A percentile compares a stretch with the other conserved stretches of the same genome.
Evolutionary conservation across 2,888 invertebrate species (phyloP).

Genomic region (Chrysolina haemoptera): DNA sequence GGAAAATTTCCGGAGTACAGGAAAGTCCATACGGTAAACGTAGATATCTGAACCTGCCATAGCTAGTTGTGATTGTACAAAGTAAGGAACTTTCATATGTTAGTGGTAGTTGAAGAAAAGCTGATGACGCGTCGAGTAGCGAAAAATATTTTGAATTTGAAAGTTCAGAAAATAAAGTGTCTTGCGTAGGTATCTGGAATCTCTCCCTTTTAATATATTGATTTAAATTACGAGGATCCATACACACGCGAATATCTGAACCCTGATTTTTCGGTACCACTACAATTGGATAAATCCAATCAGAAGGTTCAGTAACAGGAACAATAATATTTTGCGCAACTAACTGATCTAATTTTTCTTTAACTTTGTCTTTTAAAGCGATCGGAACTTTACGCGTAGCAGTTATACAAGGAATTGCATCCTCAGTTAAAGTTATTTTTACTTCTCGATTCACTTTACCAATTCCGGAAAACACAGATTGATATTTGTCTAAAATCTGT

Average conservation of each 20-base stretch:
- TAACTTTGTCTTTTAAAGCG: constrained; percentile 37
- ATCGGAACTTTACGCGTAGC: constrained; percentile 38
- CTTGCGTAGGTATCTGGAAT: background rate
- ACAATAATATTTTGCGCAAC: constrained; percentile 21
- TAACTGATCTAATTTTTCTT: constrained; percentile 35
- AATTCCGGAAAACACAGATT: too few relatives aligned
- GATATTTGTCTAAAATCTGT: too few relatives aligned
- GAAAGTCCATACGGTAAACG: too few relatives aligned
- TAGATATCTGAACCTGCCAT: background rate
- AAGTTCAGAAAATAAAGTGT: background rate
- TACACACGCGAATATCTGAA: constrained; percentile 39
- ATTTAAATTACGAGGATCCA: constrained; percentile 41
- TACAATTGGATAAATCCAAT: constrained; percentile 41
- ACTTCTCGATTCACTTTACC: background rate
- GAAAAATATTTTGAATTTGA: constrained; percentile 31
- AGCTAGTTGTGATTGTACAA: constrained; percentile 34
- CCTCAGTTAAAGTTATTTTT: background rate
- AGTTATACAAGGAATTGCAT: constrained; percentile 36
- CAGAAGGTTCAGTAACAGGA: constrained; percentile 33
- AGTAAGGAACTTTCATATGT: background rate
- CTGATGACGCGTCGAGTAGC: constrained; percentile 32
- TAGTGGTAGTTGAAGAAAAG: constrained; percentile 42
- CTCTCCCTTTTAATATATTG: constrained; percentile 25
- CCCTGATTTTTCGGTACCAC: constrained; percentile 40
- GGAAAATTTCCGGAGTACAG: background rate